phyloP scores from a whole-genome alignment of 1,140 invertebrate species.

The Cotesia chilonis region DNA sequence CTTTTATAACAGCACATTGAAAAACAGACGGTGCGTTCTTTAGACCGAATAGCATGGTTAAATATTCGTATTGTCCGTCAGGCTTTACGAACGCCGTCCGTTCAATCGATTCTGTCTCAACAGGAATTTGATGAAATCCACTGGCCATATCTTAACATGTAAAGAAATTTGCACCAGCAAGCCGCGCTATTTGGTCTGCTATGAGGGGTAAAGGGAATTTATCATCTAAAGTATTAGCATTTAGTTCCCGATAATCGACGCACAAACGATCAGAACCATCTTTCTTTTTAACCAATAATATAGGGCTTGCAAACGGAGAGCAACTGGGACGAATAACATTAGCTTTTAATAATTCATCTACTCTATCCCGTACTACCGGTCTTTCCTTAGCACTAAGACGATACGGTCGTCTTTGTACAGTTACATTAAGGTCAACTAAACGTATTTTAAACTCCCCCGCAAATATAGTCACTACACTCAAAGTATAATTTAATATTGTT shows the following conservation, averaged over 20 bases:
- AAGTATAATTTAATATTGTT: too few species aligned
- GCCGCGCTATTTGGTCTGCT: constrained; percentile 56
- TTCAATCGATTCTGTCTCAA: constrained; percentile 31
- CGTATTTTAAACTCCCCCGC: constrained; percentile 2
- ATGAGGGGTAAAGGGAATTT: constrained; percentile 44
- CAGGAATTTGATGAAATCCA: constrained; percentile 32
- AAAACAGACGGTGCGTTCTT: not conserved
- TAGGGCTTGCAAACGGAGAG: constrained; percentile 31
- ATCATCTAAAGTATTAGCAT: constrained; percentile 29
- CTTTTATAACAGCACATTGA: not conserved
- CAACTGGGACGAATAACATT: constrained; percentile 12
- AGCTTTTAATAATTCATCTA: constrained; percentile 12
- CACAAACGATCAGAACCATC: too few species aligned
- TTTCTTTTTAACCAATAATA: constrained; percentile 29
- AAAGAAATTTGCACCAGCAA: constrained; percentile 48
- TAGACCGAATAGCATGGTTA: constrained; percentile 8
- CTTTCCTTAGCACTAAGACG: constrained; percentile 10
- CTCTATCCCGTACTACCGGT: constrained; percentile 5
- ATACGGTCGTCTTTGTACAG: constrained; percentile 23
- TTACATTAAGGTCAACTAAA: constrained; percentile 14
- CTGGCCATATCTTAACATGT: constrained; percentile 19
- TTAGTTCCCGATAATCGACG: constrained; percentile 4
- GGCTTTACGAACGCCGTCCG: constrained; percentile 44
- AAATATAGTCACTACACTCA: too few species aligned
- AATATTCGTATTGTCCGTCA: not conserved